A percentile compares a stretch with the other conserved stretches of the same genome.
Evolutionary conservation across 2,113 vertebrate species (phyloP).

Genomic region (Rhagologus leucostigma): DNA sequence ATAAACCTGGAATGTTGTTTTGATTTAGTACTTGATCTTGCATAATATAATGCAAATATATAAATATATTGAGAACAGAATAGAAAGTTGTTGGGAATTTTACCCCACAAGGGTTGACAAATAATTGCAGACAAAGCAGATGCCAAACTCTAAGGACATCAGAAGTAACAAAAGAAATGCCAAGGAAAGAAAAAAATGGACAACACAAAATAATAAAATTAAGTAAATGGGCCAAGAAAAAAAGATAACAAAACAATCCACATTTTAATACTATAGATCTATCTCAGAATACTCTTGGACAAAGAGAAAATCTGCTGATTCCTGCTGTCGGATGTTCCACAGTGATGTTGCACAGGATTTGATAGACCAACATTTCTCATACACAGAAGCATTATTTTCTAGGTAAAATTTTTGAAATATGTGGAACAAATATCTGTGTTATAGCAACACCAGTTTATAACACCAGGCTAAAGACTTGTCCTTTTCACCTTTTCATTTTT

Average conservation of each 20-base stretch:
- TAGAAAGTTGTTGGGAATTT: neutral
- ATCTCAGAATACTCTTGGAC: neutral
- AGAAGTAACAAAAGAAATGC: neutral
- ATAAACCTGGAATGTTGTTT: neutral
- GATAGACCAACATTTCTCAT: neutral
- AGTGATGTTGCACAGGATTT: neutral
- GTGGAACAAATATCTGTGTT: neutral
- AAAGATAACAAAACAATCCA: neutral
- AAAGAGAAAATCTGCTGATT: neutral
- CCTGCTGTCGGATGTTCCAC: neutral
- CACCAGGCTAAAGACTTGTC: neutral
- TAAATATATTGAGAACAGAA: neutral
- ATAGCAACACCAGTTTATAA: neutral
- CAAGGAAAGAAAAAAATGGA: neutral
- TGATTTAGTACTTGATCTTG: neutral
- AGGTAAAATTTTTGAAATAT: neutral
- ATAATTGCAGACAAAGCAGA: neutral
- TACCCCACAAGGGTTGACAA: neutral
- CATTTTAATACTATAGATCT: neutral
- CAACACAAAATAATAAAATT: neutral
- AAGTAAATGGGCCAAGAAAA: neutral
- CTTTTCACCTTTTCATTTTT: neutral
- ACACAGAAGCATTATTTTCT: neutral
- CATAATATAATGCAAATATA: neutral
- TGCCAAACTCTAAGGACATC: neutral